These are phyloP conservation scores for Chauna torquata DNA, from an alignment of 2,113 vertebrate species.

Conservation along the genomic window DNA sequence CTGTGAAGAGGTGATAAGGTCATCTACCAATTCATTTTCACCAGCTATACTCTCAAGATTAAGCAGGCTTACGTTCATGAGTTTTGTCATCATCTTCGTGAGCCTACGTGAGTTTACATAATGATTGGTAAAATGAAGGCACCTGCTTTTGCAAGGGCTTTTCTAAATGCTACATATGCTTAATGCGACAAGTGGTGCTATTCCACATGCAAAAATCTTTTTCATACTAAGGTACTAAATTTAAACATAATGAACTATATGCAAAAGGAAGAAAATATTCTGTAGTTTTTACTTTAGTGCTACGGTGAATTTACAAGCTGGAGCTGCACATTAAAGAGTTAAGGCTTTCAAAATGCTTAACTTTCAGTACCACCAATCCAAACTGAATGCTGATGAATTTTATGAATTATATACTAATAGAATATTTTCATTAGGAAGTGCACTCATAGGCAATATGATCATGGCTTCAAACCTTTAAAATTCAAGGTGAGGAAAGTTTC, in stretches of 20 bases:
- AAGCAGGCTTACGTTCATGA: background rate
- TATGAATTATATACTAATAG: background rate
- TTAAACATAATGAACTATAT: background rate
- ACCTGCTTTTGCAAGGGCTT: background rate
- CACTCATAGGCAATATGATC: background rate
- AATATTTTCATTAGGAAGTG: background rate
- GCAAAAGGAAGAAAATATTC: background rate
- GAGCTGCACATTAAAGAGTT: rapidly evolving
- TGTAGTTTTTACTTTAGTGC: background rate
- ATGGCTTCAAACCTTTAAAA: background rate
- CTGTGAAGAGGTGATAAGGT: background rate
- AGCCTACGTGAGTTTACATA: background rate
- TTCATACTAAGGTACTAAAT: background rate
- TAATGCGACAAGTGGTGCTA: background rate
- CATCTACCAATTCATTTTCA: background rate
- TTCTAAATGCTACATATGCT: background rate
- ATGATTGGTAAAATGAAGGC: background rate
- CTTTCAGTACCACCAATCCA: background rate
- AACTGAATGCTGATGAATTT: background rate
- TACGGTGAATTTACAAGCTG: background rate
- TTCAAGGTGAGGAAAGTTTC: background rate
- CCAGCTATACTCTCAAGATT: background rate
- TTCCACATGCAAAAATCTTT: background rate
- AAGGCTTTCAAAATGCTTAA: background rate
- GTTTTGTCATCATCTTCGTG: background rate